Conservation (phyloP, 1,140 invertebrate genomes). For the Bombus consobrinus region DNA sequence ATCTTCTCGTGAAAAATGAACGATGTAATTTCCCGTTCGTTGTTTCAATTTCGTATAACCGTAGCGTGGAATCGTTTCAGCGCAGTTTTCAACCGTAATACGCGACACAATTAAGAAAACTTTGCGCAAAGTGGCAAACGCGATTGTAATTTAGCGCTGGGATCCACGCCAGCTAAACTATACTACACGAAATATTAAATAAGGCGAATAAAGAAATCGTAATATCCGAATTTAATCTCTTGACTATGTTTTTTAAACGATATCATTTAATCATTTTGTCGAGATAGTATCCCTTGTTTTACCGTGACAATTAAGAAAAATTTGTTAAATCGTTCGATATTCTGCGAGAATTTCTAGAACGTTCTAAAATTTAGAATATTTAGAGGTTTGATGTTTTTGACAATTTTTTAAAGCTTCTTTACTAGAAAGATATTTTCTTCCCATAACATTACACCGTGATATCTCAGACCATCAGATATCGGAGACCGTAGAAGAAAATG, state of each 20-base stretch:
- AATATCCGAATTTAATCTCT: no score
- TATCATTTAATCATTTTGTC: no score
- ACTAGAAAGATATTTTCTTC: neutral
- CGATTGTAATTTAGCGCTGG: neutral
- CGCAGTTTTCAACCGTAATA: neutral
- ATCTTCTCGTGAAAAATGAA: neutral
- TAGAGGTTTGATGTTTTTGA: neutral
- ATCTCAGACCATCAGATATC: neutral
- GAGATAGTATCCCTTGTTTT: no score
- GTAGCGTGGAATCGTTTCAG: neutral
- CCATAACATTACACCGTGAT: no score
- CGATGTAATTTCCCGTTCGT: neutral
- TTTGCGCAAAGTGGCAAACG: neutral
- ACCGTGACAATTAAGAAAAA: neutral
- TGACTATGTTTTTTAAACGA: no score
- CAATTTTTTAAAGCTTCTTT: neutral
- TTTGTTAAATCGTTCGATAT: neutral
- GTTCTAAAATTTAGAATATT: no score
- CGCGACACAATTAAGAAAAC: conserved; percentile 5
- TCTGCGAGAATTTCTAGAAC: neutral
- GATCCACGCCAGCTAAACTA: neutral
- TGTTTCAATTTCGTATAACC: neutral
- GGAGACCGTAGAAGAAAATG: neutral
- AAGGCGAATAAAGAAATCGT: neutral
- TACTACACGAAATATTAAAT: neutral